Percentiles rank a stretch among this genome's conserved stretches.
These are phyloP conservation scores for Dinocampus coccinellae DNA, from an alignment of 2,888 invertebrate genomes.

Conservation along the genomic window DNA sequence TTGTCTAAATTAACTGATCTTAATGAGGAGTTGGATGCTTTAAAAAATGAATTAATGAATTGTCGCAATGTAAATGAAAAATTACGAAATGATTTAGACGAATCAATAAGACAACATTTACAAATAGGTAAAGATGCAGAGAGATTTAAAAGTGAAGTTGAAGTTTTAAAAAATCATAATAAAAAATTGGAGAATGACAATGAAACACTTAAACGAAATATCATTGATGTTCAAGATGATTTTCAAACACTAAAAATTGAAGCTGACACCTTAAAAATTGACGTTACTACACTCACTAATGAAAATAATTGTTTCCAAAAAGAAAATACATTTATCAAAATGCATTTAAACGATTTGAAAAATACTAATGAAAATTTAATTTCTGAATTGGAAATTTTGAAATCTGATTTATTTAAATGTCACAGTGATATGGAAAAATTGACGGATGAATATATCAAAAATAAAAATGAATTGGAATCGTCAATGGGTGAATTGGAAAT, in stretches of 20 bases:
- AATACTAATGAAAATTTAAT: slow-evolving; percentile 24
- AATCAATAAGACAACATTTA: slow-evolving; percentile 25
- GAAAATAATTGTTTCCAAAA: slow-evolving; percentile 37
- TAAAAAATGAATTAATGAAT: slow-evolving; percentile 46
- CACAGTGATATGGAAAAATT: neutral
- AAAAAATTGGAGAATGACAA: slow-evolving; percentile 45
- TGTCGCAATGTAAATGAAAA: slow-evolving; percentile 45
- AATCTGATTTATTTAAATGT: slow-evolving; percentile 26
- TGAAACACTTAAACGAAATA: slow-evolving; percentile 25
- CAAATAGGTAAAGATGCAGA: slow-evolving; percentile 34
- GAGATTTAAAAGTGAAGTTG: slow-evolving; percentile 37
- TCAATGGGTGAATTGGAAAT: slow-evolving; percentile 39
- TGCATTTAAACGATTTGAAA: slow-evolving; percentile 18
- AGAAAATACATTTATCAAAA: slow-evolving; percentile 23
- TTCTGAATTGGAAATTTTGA: slow-evolving; percentile 34
- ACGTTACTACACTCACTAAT: slow-evolving; percentile 37
- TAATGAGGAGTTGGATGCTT: slow-evolving; percentile 39
- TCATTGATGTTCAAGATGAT: slow-evolving; percentile 6
- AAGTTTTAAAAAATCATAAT: slow-evolving; percentile 40
- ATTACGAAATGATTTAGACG: slow-evolving; percentile 31
- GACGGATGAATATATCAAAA: neutral
- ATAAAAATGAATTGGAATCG: slow-evolving; percentile 25
- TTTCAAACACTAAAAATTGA: slow-evolving; percentile 13
- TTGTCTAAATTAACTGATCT: neutral
- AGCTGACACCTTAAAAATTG: slow-evolving; percentile 32